A percentile compares a stretch with the other conserved stretches of the same genome.
phyloP scores from a whole-genome alignment of 2,113 vertebrate species.

The Platichthys flesus region DNA sequence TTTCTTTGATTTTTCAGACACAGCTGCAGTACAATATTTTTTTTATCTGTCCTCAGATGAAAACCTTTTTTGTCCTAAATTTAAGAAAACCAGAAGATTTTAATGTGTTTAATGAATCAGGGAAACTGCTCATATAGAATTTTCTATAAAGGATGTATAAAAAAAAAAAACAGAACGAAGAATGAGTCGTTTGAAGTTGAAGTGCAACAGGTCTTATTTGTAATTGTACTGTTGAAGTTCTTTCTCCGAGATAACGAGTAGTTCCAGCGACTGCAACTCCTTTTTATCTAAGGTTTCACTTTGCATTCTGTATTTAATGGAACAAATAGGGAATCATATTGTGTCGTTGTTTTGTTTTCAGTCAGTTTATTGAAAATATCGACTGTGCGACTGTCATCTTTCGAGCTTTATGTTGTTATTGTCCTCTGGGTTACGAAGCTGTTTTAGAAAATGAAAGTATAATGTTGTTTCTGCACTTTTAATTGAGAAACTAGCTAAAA shows the following conservation, averaged over 20 bases:
- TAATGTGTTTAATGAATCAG: too few species aligned
- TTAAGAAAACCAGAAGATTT: neutral
- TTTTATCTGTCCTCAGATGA: neutral
- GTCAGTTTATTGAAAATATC: neutral
- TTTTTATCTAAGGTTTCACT: neutral
- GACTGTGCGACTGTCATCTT: too few species aligned
- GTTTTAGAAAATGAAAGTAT: too few species aligned
- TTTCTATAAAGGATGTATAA: too few species aligned
- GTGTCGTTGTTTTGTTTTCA: neutral
- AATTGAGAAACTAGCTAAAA: too few species aligned
- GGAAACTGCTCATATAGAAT: too few species aligned
- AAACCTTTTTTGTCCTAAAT: neutral
- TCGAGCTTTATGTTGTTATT: too few species aligned
- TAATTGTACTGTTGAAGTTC: neutral
- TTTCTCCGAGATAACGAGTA: neutral
- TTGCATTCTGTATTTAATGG: neutral
- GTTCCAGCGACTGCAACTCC: neutral
- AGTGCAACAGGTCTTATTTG: neutral
- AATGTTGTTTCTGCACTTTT: too few species aligned
- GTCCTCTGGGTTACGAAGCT: neutral
- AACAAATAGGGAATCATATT: neutral
- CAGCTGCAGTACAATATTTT: neutral
- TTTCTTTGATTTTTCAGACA: neutral
- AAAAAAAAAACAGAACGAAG: too few species aligned
- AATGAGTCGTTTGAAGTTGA: too few species aligned